Evolutionary conservation across 2,888 invertebrate genomes (phyloP), one percentile per base, ranked within the genome.

Genomic region (Mactromeris polynyma): DNA sequence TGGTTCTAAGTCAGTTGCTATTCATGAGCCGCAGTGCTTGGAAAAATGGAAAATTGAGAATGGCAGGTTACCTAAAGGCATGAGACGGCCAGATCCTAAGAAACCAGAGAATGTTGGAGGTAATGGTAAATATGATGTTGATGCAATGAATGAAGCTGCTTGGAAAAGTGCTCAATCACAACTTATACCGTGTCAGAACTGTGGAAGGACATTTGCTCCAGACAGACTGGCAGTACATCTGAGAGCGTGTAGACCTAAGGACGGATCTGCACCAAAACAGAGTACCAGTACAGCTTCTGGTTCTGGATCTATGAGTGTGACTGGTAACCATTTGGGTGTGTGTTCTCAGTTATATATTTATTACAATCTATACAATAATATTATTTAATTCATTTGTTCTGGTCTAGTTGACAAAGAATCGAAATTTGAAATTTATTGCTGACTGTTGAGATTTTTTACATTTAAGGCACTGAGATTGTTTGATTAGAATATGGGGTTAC

Each of bases 11-110:
- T 98, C 98, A 80, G 97, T 98, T 73, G 97, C 97, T 85, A 97
- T 98, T 89, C 98, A 98, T 96, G 98, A 98, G 94, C 98, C 98
- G 2, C 97, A 98, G 94, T 98, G 98, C 94, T 95, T 98, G 85
- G 97, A 97, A 92, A 98, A 97, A 94, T 98, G 97, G 97, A 97
- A 97, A 81, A 94, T 96, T 2, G 97, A 97, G 94, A 98, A 98
- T 95, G 97, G 97, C 40, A 97, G 97, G 89, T 96, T 98, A 79
- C 98, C 98, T 0, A 96, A 97, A 33, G 96, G 96, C 77, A 97
- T 97, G 93, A 96, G 97, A 33, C 95, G 97, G 88, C 97, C 97
- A 0, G 96, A 97, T 79, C 98, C 98, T 0, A 95, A 97, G 91
- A 98, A 97, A 95, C 98, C 98, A 0, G 97, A 97, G 54, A 93